Evolutionary conservation across 2,888 invertebrate species (phyloP).

Genomic region (Dasysyrphus albostriatus): DNA sequence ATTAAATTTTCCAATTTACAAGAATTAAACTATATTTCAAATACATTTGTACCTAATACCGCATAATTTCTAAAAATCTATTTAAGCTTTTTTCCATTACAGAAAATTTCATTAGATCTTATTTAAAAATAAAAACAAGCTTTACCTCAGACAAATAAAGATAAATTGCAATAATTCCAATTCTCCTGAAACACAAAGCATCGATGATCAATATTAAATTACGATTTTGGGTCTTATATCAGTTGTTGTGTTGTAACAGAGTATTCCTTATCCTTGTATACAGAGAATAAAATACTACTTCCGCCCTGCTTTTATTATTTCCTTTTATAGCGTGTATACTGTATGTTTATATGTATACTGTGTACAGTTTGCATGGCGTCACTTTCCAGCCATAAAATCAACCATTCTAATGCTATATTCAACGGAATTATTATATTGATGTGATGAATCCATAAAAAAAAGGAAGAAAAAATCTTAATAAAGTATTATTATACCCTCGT

Average conservation of each 20-base stretch:
- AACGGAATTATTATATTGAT: constrained; percentile 68
- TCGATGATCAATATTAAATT: constrained; percentile 49
- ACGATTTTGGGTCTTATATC: constrained; percentile 28
- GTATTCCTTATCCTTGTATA: constrained; percentile 22
- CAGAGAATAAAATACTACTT: constrained; percentile 65
- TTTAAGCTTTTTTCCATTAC: not conserved
- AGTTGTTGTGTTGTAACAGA: constrained; percentile 46
- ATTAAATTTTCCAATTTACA: too few species aligned
- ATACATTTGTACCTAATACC: too few species aligned
- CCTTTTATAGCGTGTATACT: constrained; percentile 46
- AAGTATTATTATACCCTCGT: constrained; percentile 51
- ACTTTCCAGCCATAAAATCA: constrained; percentile 59
- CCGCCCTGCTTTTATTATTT: constrained; percentile 60
- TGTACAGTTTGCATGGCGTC: constrained; percentile 66
- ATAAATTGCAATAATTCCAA: constrained; percentile 47
- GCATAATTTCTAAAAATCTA: too few species aligned
- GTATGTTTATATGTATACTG: too few species aligned
- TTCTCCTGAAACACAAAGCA: constrained; percentile 42
- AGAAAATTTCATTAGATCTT: not conserved
- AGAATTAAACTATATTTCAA: too few species aligned
- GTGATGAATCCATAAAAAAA: constrained; percentile 66
- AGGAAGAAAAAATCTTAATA: constrained; percentile 38
- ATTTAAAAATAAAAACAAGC: not conserved
- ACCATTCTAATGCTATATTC: constrained; percentile 51
- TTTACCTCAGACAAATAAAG: constrained; percentile 1